A percentile compares a stretch with the other conserved stretches of the same genome.
Evolutionary conservation across 2,888 invertebrate species (phyloP).

Genomic region (Mylabris sibirica): DNA sequence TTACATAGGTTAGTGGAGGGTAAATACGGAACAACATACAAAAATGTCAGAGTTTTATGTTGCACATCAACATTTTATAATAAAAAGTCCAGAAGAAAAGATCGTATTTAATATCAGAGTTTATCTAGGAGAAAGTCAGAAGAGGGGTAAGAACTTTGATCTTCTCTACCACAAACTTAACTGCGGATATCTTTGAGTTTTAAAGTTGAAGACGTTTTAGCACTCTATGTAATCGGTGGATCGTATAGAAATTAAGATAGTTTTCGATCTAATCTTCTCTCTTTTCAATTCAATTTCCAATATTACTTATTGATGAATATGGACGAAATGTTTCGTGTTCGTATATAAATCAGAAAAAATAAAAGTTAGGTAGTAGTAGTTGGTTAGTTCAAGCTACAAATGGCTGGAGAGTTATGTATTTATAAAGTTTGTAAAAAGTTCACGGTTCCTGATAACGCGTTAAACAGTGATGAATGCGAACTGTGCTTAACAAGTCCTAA

Average conservation of each 20-base stretch:
- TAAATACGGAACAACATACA: neutral
- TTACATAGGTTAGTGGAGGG: neutral
- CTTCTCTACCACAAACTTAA: constrained; percentile 7
- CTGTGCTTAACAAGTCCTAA: constrained; percentile 54
- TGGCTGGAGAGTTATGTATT: constrained; percentile 12
- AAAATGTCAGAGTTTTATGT: neutral
- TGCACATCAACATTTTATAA: neutral
- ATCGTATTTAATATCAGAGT: constrained; percentile 38
- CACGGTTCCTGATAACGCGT: constrained; percentile 50
- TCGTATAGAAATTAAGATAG: neutral
- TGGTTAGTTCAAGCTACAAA: neutral
- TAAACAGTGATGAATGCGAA: constrained; percentile 55
- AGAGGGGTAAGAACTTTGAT: neutral
- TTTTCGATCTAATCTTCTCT: neutral
- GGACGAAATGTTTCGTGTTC: neutral
- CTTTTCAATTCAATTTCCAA: neutral
- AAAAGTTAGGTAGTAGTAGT: neutral
- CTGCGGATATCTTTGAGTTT: constrained; percentile 31
- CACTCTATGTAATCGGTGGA: constrained; percentile 37
- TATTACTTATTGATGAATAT: neutral
- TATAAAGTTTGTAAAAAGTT: constrained; percentile 45
- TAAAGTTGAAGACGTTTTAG: constrained; percentile 39
- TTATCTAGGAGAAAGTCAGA: constrained; percentile 26
- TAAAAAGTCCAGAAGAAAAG: constrained; percentile 10
- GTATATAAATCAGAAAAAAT: neutral